A percentile compares a stretch with the other conserved stretches of the same genome.
Evolutionary conservation across 2,797 vertebrate genomes (phyloP).

Genomic region (Echeneis naucrates): DNA sequence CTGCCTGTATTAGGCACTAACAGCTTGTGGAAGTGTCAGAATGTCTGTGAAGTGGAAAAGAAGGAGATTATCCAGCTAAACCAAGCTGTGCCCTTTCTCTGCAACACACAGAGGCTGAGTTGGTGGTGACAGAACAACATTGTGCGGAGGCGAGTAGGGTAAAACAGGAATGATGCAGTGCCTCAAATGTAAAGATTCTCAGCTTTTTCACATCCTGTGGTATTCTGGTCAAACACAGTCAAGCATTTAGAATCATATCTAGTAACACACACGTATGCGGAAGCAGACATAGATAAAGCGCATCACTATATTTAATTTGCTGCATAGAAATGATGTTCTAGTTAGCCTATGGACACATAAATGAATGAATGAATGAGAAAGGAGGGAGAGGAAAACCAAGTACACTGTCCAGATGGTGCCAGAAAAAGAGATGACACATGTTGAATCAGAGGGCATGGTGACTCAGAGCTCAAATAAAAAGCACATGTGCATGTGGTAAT

Average conservation of each 20-base stretch:
- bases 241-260: not conserved
- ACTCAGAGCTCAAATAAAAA: conserved; percentile 40
- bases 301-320: not conserved
- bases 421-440: conserved; percentile 28
- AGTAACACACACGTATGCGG: not conserved
- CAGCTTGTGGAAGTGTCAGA: conserved; percentile 24
- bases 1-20: conserved; percentile 16
- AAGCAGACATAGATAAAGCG: no score
- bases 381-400: conserved; percentile 6
- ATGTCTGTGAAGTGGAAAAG: conserved; percentile 39
- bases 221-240: conserved; percentile 11
- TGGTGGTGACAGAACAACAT: conserved; percentile 24
- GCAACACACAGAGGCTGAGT: conserved; percentile 37
- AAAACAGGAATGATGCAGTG: conserved; percentile 14
- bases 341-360: conserved; percentile 3
- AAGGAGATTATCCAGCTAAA: conserved; percentile 38
- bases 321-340: not conserved
- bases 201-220: not conserved
- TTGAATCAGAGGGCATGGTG: conserved; percentile 36
- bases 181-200: conserved; percentile 1
- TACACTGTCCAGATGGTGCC: conserved; percentile 34
- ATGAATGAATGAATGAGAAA: conserved; percentile 24
- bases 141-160: conserved; percentile 21
- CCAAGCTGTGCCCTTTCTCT: conserved; percentile 43
- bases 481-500: conserved; percentile 19